Evolutionary conservation across 2,888 invertebrate species (phyloP).

Genomic region (Drosophila lutescens): DNA sequence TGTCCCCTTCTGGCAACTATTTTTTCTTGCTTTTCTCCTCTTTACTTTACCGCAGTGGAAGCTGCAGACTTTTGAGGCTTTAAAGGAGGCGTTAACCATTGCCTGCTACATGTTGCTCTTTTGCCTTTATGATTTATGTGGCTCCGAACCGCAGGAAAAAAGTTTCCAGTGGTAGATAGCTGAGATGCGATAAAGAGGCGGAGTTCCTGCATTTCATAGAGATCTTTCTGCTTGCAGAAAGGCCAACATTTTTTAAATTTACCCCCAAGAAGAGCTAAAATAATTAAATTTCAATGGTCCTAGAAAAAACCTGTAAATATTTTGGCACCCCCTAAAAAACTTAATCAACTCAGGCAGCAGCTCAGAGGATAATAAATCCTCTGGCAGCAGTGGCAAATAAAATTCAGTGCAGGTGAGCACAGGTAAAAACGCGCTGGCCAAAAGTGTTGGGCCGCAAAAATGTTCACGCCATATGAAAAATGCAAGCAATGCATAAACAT

Average conservation of each 20-base stretch:
- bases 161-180: conserved; percentile 29
- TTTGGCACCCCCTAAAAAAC: neutral
- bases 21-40: neutral
- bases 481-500: conserved; percentile 58
- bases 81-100: conserved; percentile 53
- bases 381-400: conserved; percentile 1
- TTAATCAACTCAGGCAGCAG: conserved; percentile 29
- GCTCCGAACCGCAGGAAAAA: conserved; percentile 28
- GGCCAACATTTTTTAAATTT: neutral
- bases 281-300: neutral
- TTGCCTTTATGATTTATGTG: conserved; percentile 56
- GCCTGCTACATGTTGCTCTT: conserved; percentile 56
- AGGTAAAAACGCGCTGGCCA: conserved; percentile 5
- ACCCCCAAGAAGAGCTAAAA: neutral
- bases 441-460: conserved; percentile 40
- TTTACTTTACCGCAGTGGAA: conserved; percentile 23
- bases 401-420: neutral
- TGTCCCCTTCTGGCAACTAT: conserved; percentile 45
- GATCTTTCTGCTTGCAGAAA: neutral
- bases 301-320: neutral
- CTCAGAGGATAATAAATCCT: conserved; percentile 31
- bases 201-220: conserved; percentile 19
- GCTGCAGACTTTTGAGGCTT: conserved; percentile 29
- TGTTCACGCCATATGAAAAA: conserved; percentile 61
- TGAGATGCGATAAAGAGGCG: conserved; percentile 33